Evolutionary conservation across 2,888 invertebrate species (phyloP), one percentile per base, ranked within the genome.

Genomic region (Cerastis leucographa): DNA sequence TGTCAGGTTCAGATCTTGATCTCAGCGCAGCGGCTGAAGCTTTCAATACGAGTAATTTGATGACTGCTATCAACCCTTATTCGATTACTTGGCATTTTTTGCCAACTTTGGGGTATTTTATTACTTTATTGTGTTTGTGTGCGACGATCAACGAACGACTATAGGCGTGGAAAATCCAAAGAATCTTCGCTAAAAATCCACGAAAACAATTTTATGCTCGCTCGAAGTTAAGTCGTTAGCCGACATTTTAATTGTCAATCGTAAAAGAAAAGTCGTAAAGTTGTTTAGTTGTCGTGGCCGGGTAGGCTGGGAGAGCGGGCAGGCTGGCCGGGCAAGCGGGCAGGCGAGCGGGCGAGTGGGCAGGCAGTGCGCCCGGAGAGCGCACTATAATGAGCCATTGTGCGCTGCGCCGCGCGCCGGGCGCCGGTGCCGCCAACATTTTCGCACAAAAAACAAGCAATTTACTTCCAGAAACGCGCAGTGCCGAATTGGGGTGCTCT

Each of bases 371-470:
- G 76, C 78, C 40, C 69, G 66, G 71, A n/a, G 71, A 76, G 84
- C 74, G 56, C 81, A 76, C 81, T 83, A 78, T 90, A 90, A 90
- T 86, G 90, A 88, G 76, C 89, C 84, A 90, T 90, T 89, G 91
- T 90, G 82, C 69, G 74, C 82, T 61, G 72, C 69, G 71, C 79
- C 25, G 25, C 56, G 25, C 56, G 25, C 25, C 44, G 44, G 12
- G 14, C 14, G 44, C 14, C 69, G 49, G 49, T 71, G 72, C 81
- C 76, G 85, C 85, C 77, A 78, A 84, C 83, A 81, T 86, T 87
- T 89, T 87, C 83, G 87, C 88, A 90, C 91, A 93, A 93, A 93
- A 93, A 93, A 92, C 91, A 91, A 92, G 89, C 91, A 91, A 92
- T 91, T 92, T 90, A 89, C 88, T 89, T 76, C 85, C 87, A 85